Evolutionary conservation across 1,140 invertebrate species (phyloP).

Genomic region (Sycophaga agraensis): DNA sequence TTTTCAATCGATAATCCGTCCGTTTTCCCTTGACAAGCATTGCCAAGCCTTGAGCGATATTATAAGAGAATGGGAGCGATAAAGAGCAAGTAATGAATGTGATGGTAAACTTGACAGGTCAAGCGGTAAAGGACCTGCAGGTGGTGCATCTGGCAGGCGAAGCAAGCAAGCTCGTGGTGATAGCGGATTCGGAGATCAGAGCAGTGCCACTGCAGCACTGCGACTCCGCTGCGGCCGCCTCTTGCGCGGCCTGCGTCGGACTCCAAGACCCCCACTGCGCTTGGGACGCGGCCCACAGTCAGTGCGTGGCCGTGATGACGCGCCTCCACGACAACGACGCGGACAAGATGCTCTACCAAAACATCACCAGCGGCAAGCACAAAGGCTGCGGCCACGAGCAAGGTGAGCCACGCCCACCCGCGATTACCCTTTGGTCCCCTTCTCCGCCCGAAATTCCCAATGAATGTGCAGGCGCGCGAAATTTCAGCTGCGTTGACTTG

Average conservation of each 20-base stretch:
- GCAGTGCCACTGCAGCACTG: constrained; percentile 88
- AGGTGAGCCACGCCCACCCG: constrained; percentile 41
- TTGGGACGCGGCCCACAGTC: constrained; percentile 79
- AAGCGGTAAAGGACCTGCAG: constrained; percentile 52
- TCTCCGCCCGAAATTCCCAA: too few species aligned
- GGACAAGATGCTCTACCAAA: constrained; percentile 69
- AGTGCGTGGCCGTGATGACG: constrained; percentile 72
- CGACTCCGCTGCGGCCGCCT: constrained; percentile 54
- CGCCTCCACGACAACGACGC: constrained; percentile 68
- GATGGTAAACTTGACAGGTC: constrained; percentile 45
- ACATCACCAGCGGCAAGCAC: constrained; percentile 69
- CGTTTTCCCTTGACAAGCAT: too few species aligned
- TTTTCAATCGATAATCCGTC: too few species aligned
- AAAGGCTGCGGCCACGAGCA: constrained; percentile 66
- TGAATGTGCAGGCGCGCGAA: too few species aligned
- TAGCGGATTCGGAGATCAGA: constrained; percentile 84
- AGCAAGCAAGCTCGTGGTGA: constrained; percentile 79
- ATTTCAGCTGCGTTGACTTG: too few species aligned
- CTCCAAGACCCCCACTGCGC: constrained; percentile 97
- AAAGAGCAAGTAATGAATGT: too few species aligned
- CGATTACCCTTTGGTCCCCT: too few species aligned
- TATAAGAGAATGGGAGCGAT: too few species aligned
- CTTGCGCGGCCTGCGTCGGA: constrained; percentile 81
- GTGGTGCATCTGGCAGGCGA: constrained; percentile 55
- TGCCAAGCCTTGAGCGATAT: too few species aligned